Base-by-base conservation (phyloP, 2,797 vertebrate species). In the Eupleurogrammus muticus region DNA sequence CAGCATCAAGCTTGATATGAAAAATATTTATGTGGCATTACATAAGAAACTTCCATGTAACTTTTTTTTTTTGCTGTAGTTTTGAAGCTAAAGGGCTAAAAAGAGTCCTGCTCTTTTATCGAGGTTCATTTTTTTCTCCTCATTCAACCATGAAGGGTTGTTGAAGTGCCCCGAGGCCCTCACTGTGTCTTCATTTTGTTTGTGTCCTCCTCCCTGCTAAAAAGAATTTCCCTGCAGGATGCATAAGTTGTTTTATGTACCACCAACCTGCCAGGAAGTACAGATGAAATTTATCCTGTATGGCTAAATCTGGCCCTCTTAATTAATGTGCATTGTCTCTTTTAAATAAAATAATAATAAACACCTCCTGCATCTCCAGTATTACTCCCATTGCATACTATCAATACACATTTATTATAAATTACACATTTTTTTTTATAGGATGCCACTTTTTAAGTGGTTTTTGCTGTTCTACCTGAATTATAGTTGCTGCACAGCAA, bases 101-200 rank as follows among this genome's bases (percentile, higher is more conserved):
- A 66, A 75, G 62, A 17, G 28, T 50, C 51, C 50, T 67, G 70
- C n/a, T 79, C 58, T 76, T 80, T 88, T 77, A 70, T 61, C 38
- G 47, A 77, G 63, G 67, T 5, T 53, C 36, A 73, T 71, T 79
- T 85, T 75, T 80, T 44, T 1, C 54, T 57, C 63, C 23, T 38
- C 50, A 24, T 75, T 88, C 83, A 73, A 7, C 75, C 70, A n/a
- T 81, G 81, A 67, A 70, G 67, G 54, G 64, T 69, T 46, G 73
- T 23, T 44, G 20, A 66, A 13, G 73, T 52, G 23, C 83, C 91
- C 87, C 66, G 58, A 0, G 88, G 89, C 79, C 62, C 48, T 52
- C 0, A 7, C 61, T 46, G 35, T 28, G 50, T 35, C 70, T 87
- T 84, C 70, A 77, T 81, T 68, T 62, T 74, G 40, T 52, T 17